Evolutionary conservation across 2,888 invertebrate species (phyloP).

Genomic region (Plebejus argus): DNA sequence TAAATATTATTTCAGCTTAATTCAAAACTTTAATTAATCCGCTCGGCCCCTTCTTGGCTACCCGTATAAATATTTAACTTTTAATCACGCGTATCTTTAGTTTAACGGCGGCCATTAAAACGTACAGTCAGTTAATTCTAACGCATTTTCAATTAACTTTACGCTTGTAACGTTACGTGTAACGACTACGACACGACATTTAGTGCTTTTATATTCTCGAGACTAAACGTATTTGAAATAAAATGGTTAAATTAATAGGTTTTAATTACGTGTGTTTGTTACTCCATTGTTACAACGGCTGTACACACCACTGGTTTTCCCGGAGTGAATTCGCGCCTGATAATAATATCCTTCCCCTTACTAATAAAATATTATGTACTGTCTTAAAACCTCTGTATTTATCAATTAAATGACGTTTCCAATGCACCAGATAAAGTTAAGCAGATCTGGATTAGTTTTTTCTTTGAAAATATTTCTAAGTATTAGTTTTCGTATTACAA

Average conservation of each 20-base stretch:
- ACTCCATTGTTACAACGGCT: not conserved
- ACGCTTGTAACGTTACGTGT: constrained; percentile 35
- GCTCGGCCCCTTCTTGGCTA: not conserved
- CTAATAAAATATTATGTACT: no score
- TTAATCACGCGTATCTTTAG: constrained; percentile 8
- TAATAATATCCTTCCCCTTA: no score
- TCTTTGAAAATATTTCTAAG: no score
- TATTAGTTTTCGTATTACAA: no score
- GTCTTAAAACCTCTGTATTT: no score
- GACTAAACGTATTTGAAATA: constrained; percentile 13
- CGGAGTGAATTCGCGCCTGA: no score
- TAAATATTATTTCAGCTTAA: not conserved
- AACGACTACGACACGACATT: constrained; percentile 34
- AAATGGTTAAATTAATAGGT: constrained; percentile 3
- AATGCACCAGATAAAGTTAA: no score
- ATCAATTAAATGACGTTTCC: no score
- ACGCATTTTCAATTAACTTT: constrained; percentile 35
- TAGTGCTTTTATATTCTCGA: constrained; percentile 24
- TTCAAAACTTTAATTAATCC: not conserved
- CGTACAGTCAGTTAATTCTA: constrained; percentile 21
- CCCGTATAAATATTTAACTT: constrained; percentile 13
- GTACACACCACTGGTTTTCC: not conserved
- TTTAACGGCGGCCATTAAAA: constrained; percentile 4
- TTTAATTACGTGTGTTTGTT: not conserved
- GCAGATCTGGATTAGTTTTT: no score